Evolutionary conservation across 1,140 invertebrate genomes (phyloP).

Genomic region (Tyrophagus putrescentiae): DNA sequence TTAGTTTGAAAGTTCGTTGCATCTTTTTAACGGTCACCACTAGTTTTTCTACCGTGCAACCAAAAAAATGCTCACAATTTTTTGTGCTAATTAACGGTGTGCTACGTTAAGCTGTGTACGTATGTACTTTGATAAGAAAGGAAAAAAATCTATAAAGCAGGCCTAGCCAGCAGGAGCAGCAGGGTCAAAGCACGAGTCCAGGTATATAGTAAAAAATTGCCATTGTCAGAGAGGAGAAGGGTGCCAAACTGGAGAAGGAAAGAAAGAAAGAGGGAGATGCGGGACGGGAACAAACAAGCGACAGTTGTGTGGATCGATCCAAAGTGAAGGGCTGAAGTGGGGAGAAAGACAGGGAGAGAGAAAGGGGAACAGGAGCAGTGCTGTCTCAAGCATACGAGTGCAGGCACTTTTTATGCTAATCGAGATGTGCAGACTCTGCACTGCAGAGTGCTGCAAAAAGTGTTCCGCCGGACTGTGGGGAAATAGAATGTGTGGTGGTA

Average conservation of each 20-base stretch:
- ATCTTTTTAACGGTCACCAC: not conserved
- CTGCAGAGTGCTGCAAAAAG: too few relatives aligned
- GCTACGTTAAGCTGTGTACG: not conserved
- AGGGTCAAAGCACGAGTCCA: too few relatives aligned
- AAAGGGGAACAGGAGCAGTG: too few relatives aligned
- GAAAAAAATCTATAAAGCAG: not conserved
- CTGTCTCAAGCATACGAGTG: too few relatives aligned
- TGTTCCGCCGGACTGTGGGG: too few relatives aligned
- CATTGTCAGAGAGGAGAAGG: slow-evolving; percentile 6
- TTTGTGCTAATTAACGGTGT: too few relatives aligned
- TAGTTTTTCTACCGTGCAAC: not conserved
- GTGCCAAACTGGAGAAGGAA: slow-evolving; percentile 19
- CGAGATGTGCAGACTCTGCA: too few relatives aligned
- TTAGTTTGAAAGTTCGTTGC: not conserved
- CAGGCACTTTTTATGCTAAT: too few relatives aligned
- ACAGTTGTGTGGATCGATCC: not conserved
- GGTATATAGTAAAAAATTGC: too few relatives aligned
- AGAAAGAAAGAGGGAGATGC: slow-evolving; percentile 6
- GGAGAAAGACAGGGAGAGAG: too few relatives aligned
- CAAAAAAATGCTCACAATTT: slow-evolving; percentile 1
- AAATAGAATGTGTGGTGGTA: too few relatives aligned
- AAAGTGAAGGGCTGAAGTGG: slow-evolving; percentile 13
- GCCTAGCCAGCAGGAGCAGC: too few relatives aligned
- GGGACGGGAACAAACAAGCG: slow-evolving; percentile 15
- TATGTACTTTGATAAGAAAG: not conserved